phyloP scores from a whole-genome alignment of 2,113 vertebrate genomes.

The Corydoras sp. region DNA sequence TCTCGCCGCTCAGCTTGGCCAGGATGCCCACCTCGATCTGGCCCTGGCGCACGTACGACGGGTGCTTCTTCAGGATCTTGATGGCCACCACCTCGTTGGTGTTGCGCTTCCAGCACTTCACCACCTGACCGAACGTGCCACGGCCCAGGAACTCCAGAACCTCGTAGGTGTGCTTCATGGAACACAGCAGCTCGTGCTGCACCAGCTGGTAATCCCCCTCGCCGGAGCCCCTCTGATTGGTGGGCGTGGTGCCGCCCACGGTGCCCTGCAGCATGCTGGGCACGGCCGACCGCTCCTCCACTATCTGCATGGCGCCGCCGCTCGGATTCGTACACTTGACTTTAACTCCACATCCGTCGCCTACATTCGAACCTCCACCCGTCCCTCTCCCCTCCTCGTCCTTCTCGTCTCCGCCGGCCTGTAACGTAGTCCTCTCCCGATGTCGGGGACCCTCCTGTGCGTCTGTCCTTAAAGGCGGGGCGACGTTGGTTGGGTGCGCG shows the following conservation, averaged over 20 bases:
- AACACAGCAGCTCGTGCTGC: constrained; percentile 90
- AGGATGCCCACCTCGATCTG: constrained; percentile 97
- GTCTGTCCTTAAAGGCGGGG: constrained; percentile 53
- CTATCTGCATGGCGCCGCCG: constrained; percentile 86
- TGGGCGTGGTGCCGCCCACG: constrained; percentile 69
- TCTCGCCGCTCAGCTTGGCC: constrained; percentile 88
- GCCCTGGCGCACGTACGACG: constrained; percentile 93
- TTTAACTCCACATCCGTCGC: constrained; percentile 80
- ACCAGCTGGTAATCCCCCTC: constrained; percentile 95
- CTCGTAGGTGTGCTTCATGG: constrained; percentile 90
- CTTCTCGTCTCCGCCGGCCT: constrained; percentile 50
- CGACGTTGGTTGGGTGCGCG: constrained; percentile 67
- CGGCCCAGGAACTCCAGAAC: constrained; percentile 94
- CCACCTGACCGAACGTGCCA: constrained; percentile 97
- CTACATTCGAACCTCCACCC: constrained; percentile 30
- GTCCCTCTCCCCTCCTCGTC: constrained; percentile 33
- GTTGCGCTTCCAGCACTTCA: constrained; percentile 95
- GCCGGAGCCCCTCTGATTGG: constrained; percentile 67
- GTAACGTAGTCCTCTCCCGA: constrained; percentile 67
- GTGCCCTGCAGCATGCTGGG: constrained; percentile 87
- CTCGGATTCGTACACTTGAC: constrained; percentile 77
- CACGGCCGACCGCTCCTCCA: constrained; percentile 81
- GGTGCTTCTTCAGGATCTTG: constrained; percentile 97
- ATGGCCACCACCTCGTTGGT: constrained; percentile 91
- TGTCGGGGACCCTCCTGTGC: constrained; percentile 62